phyloP scores from a whole-genome alignment of 2,113 vertebrate genomes.

The Xiphophorus couchianus region DNA sequence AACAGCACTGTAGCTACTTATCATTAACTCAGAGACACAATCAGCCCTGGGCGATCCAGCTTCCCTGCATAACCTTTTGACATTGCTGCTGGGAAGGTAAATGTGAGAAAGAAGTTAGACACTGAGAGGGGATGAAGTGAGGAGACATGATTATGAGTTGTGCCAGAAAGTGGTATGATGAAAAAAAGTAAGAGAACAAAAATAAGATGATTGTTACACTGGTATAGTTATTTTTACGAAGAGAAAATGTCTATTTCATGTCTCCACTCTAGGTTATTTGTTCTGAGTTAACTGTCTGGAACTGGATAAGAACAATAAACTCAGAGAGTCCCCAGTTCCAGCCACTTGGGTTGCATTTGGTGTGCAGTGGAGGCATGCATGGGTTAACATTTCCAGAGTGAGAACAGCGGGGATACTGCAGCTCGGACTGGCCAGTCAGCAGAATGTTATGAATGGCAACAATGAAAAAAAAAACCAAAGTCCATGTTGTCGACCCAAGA shows the following conservation, averaged over 20 bases:
- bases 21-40: conserved; percentile 78
- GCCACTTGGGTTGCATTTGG: conserved; percentile 11
- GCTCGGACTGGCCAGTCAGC: conserved; percentile 76
- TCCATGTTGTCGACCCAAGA: conserved; percentile 73
- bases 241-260: conserved; percentile 18
- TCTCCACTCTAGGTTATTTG: conserved; percentile 11
- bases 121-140: conserved; percentile 19
- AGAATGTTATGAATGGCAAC: conserved; percentile 80
- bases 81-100: conserved; percentile 77
- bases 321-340: conserved; percentile 6
- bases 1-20: conserved; percentile 73
- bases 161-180: conserved; percentile 35
- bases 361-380: conserved; percentile 60
- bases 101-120: conserved; percentile 63
- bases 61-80: conserved; percentile 73
- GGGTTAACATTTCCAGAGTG: conserved; percentile 74
- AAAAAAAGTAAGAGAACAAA: conserved; percentile 13
- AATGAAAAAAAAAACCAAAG: conserved; percentile 73
- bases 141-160: conserved; percentile 53
- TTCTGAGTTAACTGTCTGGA: conserved; percentile 27
- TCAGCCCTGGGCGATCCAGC: conserved; percentile 69
- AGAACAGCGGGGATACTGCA: conserved; percentile 68
- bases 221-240: neutral
- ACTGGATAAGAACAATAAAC: conserved; percentile 42
- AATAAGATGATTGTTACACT: conserved; percentile 3